These are phyloP conservation scores for Lycopodina hypogea DNA, from an alignment of 37 sponge, comb jelly and placozoan species.

Conservation along the genomic window DNA sequence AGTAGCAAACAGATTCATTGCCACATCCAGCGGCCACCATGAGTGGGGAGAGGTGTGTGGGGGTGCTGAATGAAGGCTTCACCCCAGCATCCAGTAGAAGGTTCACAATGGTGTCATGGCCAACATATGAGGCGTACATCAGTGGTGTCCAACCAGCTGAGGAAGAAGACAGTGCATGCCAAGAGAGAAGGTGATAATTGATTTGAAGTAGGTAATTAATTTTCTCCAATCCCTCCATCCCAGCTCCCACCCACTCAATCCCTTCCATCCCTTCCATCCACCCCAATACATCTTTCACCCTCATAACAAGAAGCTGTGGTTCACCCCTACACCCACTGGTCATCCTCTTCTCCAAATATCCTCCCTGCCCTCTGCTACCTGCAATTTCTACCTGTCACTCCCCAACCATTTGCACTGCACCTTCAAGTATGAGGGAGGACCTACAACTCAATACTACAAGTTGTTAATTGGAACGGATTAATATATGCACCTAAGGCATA, in stretches of 20 bases:
- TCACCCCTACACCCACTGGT: too few species aligned
- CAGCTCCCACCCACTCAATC: neutral
- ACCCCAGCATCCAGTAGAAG: conserved; percentile 71
- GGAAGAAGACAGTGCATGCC: conserved; percentile 2
- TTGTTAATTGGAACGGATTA: too few species aligned
- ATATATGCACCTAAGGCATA: too few species aligned
- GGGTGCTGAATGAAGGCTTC: conserved; percentile 52
- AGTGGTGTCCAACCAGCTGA: conserved; percentile 70
- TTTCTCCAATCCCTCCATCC: neutral
- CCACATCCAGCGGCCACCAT: conserved; percentile 90
- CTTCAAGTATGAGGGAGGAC: too few species aligned
- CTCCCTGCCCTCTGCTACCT: too few species aligned
- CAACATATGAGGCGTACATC: conserved; percentile 83
- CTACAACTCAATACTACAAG: too few species aligned
- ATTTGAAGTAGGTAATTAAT: neutral
- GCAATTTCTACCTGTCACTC: too few species aligned
- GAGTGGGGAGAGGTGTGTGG: conserved; percentile 54
- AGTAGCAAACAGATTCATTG: conserved; percentile 79
- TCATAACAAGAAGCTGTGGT: too few species aligned
- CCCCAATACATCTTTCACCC: too few species aligned
- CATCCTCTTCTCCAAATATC: too few species aligned
- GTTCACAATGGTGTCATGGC: conserved; percentile 75
- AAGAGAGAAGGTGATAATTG: neutral
- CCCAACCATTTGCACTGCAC: too few species aligned
- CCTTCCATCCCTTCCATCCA: too few species aligned